Percentiles rank a stretch among this genome's conserved stretches.
phyloP scores from a whole-genome alignment of 2,797 vertebrate genomes.

The Vespertilio murinus region DNA sequence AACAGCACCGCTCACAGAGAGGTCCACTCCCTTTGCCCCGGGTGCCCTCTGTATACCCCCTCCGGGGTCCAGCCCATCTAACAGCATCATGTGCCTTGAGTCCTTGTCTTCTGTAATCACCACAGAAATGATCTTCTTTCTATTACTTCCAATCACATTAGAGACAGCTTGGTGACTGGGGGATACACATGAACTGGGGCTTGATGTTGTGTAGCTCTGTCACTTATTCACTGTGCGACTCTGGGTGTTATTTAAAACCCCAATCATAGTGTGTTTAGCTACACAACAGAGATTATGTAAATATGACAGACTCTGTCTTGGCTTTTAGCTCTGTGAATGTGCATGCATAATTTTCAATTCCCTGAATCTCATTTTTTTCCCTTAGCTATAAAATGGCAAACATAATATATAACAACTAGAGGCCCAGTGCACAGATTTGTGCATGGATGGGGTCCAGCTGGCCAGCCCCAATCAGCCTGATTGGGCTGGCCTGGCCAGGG shows the following conservation, averaged over 20 bases:
- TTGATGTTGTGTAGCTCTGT: neutral
- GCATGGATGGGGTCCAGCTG: no score
- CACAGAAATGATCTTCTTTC: neutral
- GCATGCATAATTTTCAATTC: slow-evolving; percentile 13
- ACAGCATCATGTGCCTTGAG: neutral
- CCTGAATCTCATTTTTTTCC: neutral
- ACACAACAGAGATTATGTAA: neutral
- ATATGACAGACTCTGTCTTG: neutral
- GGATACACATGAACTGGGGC: neutral
- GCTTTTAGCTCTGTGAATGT: slow-evolving; percentile 19
- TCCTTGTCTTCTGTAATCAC: neutral
- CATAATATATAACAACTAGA: neutral
- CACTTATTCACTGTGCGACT: neutral
- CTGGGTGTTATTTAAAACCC: neutral
- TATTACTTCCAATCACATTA: neutral
- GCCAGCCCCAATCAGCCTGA: no score
- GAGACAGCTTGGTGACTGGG: neutral
- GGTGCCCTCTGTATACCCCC: neutral
- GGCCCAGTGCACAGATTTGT: no score
- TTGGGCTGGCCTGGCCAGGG: no score
- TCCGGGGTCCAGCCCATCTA: neutral
- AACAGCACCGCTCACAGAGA: fast-evolving
- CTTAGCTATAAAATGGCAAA: slow-evolving; percentile 2
- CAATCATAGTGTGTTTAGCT: neutral
- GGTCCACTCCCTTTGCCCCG: neutral